Conservation (phyloP, 2,113 vertebrate species). For the Boleophthalmus pectinirostris region DNA sequence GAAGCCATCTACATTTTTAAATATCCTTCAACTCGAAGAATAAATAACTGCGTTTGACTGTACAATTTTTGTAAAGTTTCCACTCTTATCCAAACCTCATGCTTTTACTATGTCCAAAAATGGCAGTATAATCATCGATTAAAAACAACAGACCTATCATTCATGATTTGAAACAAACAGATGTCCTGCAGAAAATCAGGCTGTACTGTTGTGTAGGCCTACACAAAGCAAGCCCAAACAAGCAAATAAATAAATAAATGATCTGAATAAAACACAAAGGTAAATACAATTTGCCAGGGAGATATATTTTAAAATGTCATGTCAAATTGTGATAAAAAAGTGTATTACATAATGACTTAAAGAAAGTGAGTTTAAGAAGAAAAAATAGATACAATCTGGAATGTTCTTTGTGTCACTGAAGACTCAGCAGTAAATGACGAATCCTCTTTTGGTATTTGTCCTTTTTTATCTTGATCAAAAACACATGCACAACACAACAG, state of each 20-base stretch:
- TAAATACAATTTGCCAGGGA: neutral
- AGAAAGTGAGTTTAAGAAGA: neutral
- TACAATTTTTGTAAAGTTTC: too few relatives aligned
- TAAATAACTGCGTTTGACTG: too few relatives aligned
- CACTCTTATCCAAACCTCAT: too few relatives aligned
- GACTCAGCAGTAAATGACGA: conserved; percentile 15
- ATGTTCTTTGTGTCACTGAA: conserved; percentile 53
- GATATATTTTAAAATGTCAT: neutral
- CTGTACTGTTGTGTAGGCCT: too few relatives aligned
- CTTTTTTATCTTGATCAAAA: conserved; percentile 2
- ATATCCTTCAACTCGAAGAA: too few relatives aligned
- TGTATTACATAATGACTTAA: conserved; percentile 11
- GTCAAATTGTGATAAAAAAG: neutral
- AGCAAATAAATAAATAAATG: neutral
- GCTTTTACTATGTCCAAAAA: too few relatives aligned
- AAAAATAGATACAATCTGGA: conserved; percentile 63
- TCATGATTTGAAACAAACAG: too few relatives aligned
- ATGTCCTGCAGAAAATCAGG: neutral
- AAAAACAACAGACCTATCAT: too few relatives aligned
- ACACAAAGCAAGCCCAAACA: too few relatives aligned
- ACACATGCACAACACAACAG: neutral
- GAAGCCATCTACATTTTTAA: too few relatives aligned
- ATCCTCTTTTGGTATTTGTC: conserved; percentile 36
- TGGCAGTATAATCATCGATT: too few relatives aligned
- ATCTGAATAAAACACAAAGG: neutral